Conservation (phyloP, 2,797 vertebrate genomes). For the Tragopan temminckii region DNA sequence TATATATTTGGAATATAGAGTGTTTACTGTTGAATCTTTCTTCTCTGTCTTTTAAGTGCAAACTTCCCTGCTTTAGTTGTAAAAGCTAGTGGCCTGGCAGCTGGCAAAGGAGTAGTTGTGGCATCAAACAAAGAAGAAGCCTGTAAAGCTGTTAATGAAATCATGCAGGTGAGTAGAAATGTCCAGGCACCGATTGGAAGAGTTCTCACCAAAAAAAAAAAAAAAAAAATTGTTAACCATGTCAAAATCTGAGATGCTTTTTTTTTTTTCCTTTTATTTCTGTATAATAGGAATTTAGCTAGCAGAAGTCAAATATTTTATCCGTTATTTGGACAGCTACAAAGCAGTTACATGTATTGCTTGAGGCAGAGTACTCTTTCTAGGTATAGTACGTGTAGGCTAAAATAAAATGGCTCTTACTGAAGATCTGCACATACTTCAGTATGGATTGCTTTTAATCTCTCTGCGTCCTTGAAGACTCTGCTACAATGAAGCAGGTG, state of each 20-base stretch:
- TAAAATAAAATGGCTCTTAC: background rate
- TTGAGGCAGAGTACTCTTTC: background rate
- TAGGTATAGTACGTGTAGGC: background rate
- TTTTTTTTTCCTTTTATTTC: background rate
- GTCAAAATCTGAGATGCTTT: background rate
- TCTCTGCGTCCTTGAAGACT: background rate
- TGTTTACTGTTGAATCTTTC: background rate
- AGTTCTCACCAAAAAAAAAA: background rate
- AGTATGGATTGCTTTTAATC: background rate
- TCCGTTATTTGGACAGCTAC: background rate
- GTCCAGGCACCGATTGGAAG: background rate
- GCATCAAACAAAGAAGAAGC: constrained; percentile 89
- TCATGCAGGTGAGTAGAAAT: constrained; percentile 89
- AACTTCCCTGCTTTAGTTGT: constrained; percentile 94
- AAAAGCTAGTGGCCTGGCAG: constrained; percentile 96
- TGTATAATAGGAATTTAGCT: background rate
- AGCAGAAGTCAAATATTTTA: background rate
- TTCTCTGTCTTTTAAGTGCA: constrained; percentile 81
- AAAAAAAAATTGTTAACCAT: background rate
- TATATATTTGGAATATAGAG: background rate
- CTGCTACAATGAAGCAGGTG: background rate
- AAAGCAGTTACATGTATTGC: background rate
- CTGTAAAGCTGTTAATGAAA: constrained; percentile 92
- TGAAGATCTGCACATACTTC: background rate
- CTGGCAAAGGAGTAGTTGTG: constrained; percentile 96